A percentile compares a stretch with the other conserved stretches of the same genome.
phyloP scores from a whole-genome alignment of 2,888 invertebrate genomes.

The Zaprionus lineosus region DNA sequence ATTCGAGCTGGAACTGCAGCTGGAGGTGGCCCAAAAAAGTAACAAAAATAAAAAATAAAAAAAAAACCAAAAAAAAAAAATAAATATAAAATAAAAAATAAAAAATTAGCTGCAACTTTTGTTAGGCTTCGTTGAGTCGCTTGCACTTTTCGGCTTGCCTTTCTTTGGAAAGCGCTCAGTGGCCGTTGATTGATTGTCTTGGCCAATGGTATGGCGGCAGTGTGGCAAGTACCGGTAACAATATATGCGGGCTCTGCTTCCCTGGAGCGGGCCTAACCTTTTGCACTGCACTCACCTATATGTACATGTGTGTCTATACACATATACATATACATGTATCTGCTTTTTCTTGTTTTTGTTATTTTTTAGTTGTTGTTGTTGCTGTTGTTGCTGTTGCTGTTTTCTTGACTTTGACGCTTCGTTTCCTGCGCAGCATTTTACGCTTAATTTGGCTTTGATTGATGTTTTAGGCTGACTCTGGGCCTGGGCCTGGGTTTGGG shows the following conservation, averaged over 20 bases:
- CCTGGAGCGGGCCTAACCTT: slow-evolving; percentile 69
- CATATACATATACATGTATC: too few species aligned
- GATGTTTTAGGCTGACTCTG: slow-evolving; percentile 60
- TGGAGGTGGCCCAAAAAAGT: slow-evolving; percentile 1
- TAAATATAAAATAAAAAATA: slow-evolving; percentile 19
- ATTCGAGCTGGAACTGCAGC: slow-evolving; percentile 24
- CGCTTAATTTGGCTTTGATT: slow-evolving; percentile 77
- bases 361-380: too few species aligned
- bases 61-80: too few species aligned
- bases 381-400: too few species aligned
- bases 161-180: slow-evolving; percentile 66
- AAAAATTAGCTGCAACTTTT: slow-evolving; percentile 72
- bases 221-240: slow-evolving; percentile 26
- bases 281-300: slow-evolving; percentile 46
- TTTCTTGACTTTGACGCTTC: slow-evolving; percentile 60
- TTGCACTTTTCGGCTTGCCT: slow-evolving; percentile 55
- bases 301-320: slow-evolving; percentile 5
- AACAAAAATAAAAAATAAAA: slow-evolving; percentile 2
- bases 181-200: slow-evolving; percentile 64
- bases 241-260: slow-evolving; percentile 58
- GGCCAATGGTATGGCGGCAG: slow-evolving; percentile 27
- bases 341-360: slow-evolving; percentile 19
- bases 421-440: slow-evolving; percentile 63
- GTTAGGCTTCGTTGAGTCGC: slow-evolving; percentile 46
- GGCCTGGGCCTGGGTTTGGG: slow-evolving; percentile 9